Evolutionary conservation across 2,888 invertebrate genomes (phyloP), one percentile per base, ranked within the genome.

Genomic region (Polydrusus tereticollis): DNA sequence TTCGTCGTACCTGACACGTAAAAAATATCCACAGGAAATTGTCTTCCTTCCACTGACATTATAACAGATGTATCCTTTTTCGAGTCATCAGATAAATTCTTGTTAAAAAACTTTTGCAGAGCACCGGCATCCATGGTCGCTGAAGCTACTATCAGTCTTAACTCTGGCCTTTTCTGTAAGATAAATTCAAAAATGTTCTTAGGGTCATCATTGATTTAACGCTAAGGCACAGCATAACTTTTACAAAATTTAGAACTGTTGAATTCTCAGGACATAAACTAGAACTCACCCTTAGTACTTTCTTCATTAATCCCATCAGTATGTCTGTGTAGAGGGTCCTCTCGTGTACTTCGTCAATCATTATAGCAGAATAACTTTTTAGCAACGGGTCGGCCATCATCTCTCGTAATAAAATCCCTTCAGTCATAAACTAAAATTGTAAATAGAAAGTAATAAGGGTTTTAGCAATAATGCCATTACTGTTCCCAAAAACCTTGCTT

Each of bases 261-360:
- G n/a, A n/a, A n/a, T n/a, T n/a, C n/a, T n/a, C n/a, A n/a, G n/a
- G n/a, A n/a, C n/a, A n/a, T n/a, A n/a, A n/a, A n/a, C n/a, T n/a
- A n/a, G n/a, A n/a, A 52, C 81, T 81, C 85, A 93, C 93, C 85
- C 90, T 92, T 5, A 94, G 86, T 74, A 98, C 94, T 87, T 98
- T 99, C 83, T 97, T 96, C 64, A 99, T 83, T 0, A 99, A 87
- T 0, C 98, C 98, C 89, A 99, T 91, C 0, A 98, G 87, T 36
- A 98, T 94, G 81, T 99, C 99, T 0, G 98, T 98, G 83, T 97
- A 90, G 59, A 96, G 88, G 0, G 94, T 95, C 47, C 99, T 88
- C 85, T 99, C 99, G 82, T 99, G 99, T 0, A 97, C 98, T 88
- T 98, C 98, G 82, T 98, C 98, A 36, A 98, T 86, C 80, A 98